A percentile compares a stretch with the other conserved stretches of the same genome.
Conservation (phyloP, 92 coral and sea anemone genomes). For the Bergia puertoricense region DNA sequence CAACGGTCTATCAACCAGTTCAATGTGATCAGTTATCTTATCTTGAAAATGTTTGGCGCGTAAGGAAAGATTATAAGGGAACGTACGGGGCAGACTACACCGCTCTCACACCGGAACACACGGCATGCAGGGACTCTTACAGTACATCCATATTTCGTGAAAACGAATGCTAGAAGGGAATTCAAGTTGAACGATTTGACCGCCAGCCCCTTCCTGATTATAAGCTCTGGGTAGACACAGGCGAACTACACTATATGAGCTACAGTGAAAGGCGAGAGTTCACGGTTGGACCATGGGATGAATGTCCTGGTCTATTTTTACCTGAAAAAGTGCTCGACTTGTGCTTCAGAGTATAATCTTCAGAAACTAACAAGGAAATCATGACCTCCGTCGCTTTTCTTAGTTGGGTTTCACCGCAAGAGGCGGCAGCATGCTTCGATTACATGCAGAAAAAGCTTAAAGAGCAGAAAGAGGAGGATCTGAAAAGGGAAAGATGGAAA, state of each 20-base stretch:
- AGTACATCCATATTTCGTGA: constrained; percentile 34
- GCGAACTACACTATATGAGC: constrained; percentile 46
- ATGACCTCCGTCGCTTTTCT: constrained; percentile 49
- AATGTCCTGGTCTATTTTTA: neutral
- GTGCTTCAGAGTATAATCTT: constrained; percentile 34
- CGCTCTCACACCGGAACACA: constrained; percentile 31
- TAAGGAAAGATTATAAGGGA: constrained; percentile 38
- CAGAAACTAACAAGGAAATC: constrained; percentile 30
- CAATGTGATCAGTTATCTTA: constrained; percentile 20
- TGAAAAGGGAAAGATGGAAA: constrained; percentile 28
- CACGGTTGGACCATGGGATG: constrained; percentile 15
- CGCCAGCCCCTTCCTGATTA: constrained; percentile 62
- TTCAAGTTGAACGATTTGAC: constrained; percentile 42
- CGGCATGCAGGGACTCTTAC: constrained; percentile 34
- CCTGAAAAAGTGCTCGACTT: constrained; percentile 50
- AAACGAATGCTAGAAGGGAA: constrained; percentile 30
- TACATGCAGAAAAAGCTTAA: constrained; percentile 19
- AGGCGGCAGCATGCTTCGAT: constrained; percentile 41
- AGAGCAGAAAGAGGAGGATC: constrained; percentile 39
- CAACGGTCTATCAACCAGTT: constrained; percentile 33
- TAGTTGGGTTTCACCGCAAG: constrained; percentile 51
- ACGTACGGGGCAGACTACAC: constrained; percentile 39
- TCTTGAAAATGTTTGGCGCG: constrained; percentile 44
- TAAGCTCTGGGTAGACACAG: constrained; percentile 42
- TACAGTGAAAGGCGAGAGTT: constrained; percentile 29